phyloP scores from a whole-genome alignment of 2,888 invertebrate genomes.

The Dioctria rufipes region DNA sequence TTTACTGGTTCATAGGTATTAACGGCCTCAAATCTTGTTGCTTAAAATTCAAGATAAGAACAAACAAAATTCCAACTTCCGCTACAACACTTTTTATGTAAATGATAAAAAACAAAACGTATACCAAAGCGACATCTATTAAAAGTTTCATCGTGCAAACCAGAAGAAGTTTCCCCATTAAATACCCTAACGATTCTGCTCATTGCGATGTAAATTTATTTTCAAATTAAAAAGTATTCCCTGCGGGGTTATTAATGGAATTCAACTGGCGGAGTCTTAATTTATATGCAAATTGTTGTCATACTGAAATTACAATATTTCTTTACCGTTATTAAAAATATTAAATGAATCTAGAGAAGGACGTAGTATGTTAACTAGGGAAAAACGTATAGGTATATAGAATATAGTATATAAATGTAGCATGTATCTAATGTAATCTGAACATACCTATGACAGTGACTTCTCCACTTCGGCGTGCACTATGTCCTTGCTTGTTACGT shows the following conservation, averaged over 20 bases:
- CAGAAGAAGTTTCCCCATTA: slow-evolving; percentile 9
- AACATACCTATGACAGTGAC: slow-evolving; percentile 84
- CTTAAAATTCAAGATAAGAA: too few relatives aligned
- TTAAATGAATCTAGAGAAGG: neutral
- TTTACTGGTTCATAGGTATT: too few relatives aligned
- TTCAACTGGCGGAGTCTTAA: slow-evolving; percentile 20
- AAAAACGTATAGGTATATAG: neutral
- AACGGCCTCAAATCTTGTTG: too few relatives aligned
- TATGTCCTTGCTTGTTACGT: slow-evolving; percentile 83
- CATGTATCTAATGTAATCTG: neutral
- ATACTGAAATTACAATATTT: neutral
- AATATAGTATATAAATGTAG: neutral
- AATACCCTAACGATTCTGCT: neutral
- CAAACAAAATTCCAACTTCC: too few relatives aligned
- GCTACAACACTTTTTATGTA: too few relatives aligned
- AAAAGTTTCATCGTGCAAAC: neutral
- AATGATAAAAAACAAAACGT: too few relatives aligned
- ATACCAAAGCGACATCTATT: neutral
- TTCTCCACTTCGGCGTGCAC: slow-evolving; percentile 81
- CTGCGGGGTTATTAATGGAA: neutral
- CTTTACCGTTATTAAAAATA: neutral
- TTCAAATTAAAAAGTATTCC: neutral
- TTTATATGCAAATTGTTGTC: slow-evolving; percentile 17
- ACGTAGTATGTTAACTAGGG: neutral
- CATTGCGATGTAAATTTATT: neutral